Conservation (phyloP, 2,797 vertebrate species). For the Eulemur albifrons region DNA sequence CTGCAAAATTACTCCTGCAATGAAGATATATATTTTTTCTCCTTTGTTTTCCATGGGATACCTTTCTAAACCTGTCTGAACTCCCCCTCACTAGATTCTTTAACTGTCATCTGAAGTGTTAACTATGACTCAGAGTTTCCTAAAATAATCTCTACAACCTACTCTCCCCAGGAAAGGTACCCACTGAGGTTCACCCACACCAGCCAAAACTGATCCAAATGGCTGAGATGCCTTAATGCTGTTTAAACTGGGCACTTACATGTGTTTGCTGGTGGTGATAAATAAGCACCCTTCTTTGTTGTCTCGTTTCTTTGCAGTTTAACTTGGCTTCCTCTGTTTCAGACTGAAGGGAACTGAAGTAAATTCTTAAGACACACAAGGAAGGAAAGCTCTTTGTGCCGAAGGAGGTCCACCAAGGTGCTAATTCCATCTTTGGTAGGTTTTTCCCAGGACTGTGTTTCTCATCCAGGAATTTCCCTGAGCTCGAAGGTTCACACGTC, state of each 20-base stretch:
- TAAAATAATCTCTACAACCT: not conserved
- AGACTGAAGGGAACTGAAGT: conserved; percentile 27
- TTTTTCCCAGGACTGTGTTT: conserved; percentile 38
- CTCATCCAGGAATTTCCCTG: conserved; percentile 45
- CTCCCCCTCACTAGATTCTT: not conserved
- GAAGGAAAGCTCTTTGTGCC: conserved; percentile 48
- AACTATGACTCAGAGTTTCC: conserved; percentile 28
- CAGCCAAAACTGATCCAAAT: not conserved
- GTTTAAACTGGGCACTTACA: not conserved
- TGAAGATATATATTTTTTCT: not conserved
- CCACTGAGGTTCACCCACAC: not conserved
- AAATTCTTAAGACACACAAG: not conserved
- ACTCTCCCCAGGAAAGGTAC: not conserved
- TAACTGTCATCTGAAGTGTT: not conserved
- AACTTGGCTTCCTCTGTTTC: conserved; percentile 12
- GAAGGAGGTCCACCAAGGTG: not conserved
- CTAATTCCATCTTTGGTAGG: conserved; percentile 56
- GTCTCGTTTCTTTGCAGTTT: not conserved
- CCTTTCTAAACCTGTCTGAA: not conserved
- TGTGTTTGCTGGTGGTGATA: conserved; percentile 18
- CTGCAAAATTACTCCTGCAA: not conserved
- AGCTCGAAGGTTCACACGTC: conserved; percentile 7
- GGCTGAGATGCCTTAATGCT: not conserved
- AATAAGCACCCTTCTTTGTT: not conserved
- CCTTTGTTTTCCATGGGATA: not conserved